Conservation (phyloP, 1,140 invertebrate species). For the Saccostrea echinata region DNA sequence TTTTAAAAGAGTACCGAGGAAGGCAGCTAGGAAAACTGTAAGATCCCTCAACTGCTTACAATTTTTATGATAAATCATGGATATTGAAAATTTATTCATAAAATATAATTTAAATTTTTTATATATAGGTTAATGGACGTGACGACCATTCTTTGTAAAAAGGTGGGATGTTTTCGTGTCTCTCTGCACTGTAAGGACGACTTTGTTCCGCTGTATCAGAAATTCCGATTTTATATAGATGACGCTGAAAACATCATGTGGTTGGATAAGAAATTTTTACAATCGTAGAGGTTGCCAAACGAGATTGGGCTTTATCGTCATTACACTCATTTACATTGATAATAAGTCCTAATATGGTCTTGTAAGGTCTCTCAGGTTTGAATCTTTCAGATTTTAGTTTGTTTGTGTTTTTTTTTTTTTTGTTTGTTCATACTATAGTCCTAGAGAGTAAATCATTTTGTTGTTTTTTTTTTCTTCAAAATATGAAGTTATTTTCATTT, state of each 20-base stretch:
- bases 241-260: conserved; percentile 37
- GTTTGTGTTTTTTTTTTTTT: too few relatives aligned
- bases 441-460: too few relatives aligned
- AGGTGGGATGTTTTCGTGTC: conserved; percentile 30
- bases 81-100: not conserved
- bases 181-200: conserved; percentile 22
- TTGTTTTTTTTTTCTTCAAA: too few relatives aligned
- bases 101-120: not conserved
- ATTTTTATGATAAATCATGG: not conserved
- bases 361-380: too few relatives aligned
- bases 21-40: conserved; percentile 32
- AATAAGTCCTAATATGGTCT: too few relatives aligned
- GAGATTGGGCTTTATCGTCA: not conserved
- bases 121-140: conserved; percentile 30
- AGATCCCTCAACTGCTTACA: not conserved
- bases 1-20: conserved; percentile 14
- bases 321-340: too few relatives aligned
- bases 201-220: conserved; percentile 14
- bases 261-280: conserved; percentile 25
- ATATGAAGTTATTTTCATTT: too few relatives aligned
- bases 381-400: too few relatives aligned
- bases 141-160: conserved; percentile 7
- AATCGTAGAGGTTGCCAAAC: not conserved
- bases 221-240: conserved; percentile 38
- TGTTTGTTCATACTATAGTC: too few relatives aligned